phyloP scores from a whole-genome alignment of 2,797 vertebrate species.

The Lepilemur ruficaudatus region DNA sequence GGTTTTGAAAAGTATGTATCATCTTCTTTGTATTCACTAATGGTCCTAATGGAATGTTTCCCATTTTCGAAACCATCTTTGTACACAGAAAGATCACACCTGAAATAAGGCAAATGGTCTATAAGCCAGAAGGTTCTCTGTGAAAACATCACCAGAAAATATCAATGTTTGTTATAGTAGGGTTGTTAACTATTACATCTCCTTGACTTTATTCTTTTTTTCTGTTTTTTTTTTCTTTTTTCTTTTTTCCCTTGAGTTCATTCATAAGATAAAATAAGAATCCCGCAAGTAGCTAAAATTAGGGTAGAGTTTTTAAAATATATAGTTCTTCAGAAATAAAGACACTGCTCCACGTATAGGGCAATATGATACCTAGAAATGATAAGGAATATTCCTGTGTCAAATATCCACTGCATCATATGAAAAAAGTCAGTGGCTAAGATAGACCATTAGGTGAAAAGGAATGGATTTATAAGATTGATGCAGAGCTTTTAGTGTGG shows the following conservation, averaged over 20 bases:
- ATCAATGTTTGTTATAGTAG: neutral
- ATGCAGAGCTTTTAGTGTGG: neutral
- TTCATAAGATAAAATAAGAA: neutral
- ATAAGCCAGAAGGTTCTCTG: neutral
- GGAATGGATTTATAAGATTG: neutral
- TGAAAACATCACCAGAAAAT: neutral
- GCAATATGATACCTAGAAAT: neutral
- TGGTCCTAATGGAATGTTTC: neutral
- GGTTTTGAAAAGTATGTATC: neutral
- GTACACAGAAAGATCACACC: neutral
- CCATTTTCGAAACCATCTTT: neutral
- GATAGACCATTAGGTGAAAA: neutral
- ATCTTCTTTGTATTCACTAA: neutral
- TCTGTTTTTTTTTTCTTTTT: too few relatives aligned
- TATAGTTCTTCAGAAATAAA: neutral
- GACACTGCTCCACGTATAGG: neutral
- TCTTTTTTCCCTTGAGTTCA: neutral
- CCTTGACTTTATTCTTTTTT: neutral
- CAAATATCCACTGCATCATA: neutral
- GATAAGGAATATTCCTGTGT: neutral
- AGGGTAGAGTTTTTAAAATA: neutral
- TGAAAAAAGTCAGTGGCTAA: neutral
- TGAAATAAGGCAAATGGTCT: neutral
- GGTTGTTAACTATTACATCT: neutral
- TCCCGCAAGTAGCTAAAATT: slow-evolving; percentile 4